These are phyloP conservation scores for Acanthococcus lagerstroemiae DNA, from an alignment of 2,888 invertebrate genomes.

Conservation along the genomic window DNA sequence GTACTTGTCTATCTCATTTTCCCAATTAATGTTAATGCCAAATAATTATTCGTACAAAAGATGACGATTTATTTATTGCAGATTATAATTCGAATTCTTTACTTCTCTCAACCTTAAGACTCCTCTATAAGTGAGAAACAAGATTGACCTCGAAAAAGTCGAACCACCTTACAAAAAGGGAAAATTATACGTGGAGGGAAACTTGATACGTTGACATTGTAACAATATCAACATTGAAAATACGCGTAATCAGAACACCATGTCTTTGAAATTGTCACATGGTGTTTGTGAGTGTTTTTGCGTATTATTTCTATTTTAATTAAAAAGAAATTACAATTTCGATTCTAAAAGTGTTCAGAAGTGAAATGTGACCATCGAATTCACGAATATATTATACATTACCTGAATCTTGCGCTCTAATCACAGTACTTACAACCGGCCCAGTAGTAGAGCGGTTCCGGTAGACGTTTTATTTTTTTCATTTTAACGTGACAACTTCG, in stretches of 20 bases:
- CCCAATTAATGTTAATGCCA: too few species aligned
- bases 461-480: slow-evolving; percentile 2
- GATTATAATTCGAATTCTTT: too few species aligned
- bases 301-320: slow-evolving; percentile 22
- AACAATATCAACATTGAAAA: slow-evolving; percentile 27
- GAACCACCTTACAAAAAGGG: too few species aligned
- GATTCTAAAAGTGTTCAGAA: background rate
- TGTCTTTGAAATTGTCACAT: slow-evolving; percentile 29
- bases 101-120: too few species aligned
- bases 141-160: too few species aligned
- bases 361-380: background rate
- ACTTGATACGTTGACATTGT: slow-evolving; percentile 18
- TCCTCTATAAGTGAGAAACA: too few species aligned
- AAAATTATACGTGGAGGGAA: background rate
- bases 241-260: slow-evolving; percentile 12
- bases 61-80: too few species aligned
- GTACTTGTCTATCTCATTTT: too few species aligned
- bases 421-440: background rate
- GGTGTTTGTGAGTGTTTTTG: slow-evolving; percentile 28
- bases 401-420: background rate
- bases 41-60: too few species aligned
- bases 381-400: background rate
- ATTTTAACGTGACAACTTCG: slow-evolving; percentile 20
- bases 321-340: background rate
- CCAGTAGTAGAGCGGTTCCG: slow-evolving; percentile 18